Evolutionary conservation across 2,113 vertebrate species (phyloP).

Genomic region (Tonatia bakeri): DNA sequence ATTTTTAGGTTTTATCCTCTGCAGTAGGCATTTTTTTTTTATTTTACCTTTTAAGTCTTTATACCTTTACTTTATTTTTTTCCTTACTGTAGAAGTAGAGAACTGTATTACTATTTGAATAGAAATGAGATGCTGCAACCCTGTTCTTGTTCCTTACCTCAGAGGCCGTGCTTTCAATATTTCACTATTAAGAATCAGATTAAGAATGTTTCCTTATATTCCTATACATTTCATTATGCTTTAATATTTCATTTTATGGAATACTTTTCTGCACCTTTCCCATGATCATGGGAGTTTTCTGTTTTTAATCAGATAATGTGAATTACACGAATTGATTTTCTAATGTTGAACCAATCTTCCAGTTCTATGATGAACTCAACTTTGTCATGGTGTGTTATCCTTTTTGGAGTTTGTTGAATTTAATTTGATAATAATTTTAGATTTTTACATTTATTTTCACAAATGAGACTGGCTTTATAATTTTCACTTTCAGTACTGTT

Average conservation of each 20-base stretch:
- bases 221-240: not conserved
- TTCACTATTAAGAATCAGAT: not conserved
- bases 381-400: not conserved
- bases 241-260: not conserved
- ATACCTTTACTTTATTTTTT: not conserved
- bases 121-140: not conserved
- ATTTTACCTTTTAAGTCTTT: not conserved
- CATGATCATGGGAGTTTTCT: not conserved
- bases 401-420: slow-evolving; percentile 16
- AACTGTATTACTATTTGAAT: not conserved
- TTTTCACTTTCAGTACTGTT: not conserved
- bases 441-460: not conserved
- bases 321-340: slow-evolving; percentile 4
- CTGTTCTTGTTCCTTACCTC: not conserved
- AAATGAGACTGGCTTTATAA: not conserved
- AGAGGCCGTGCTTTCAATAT: not conserved
- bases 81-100: not conserved
- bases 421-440: slow-evolving; percentile 23
- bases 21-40: not conserved
- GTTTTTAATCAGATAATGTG: not conserved
- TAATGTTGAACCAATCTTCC: not conserved
- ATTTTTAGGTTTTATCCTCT: slow-evolving; percentile 6
- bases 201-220: not conserved
- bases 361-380: not conserved
- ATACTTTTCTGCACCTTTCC: not conserved